These are phyloP conservation scores for Zeuzera pyrina DNA, from an alignment of 2,888 invertebrate genomes.

Conservation along the genomic window DNA sequence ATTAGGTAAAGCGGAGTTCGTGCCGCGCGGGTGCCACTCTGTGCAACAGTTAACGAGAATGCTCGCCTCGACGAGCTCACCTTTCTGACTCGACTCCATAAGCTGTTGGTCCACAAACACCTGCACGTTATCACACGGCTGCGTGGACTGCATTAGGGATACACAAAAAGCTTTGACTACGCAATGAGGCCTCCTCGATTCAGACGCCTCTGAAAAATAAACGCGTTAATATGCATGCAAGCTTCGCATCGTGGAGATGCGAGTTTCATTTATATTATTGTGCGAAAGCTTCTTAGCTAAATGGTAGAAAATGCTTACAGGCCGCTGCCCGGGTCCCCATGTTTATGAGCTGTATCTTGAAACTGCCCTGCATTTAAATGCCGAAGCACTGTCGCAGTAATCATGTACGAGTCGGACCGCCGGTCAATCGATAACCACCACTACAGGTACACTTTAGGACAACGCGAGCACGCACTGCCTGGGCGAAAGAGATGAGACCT, in stretches of 20 bases:
- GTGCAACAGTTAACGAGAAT: too few relatives aligned
- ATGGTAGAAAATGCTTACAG: constrained; percentile 78
- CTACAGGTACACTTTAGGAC: constrained; percentile 25
- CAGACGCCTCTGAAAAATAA: constrained; percentile 65
- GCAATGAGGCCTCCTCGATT: constrained; percentile 42
- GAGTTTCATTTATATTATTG: constrained; percentile 14
- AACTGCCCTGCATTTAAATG: constrained; percentile 77
- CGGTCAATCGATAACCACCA: constrained; percentile 47
- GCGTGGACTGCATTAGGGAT: constrained; percentile 53
- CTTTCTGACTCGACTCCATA: constrained; percentile 60
- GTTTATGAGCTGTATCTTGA: constrained; percentile 80
- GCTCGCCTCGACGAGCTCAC: constrained; percentile 46
- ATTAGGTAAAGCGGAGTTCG: neutral
- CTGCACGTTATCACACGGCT: constrained; percentile 48
- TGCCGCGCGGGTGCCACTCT: neutral
- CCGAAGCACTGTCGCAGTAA: constrained; percentile 36
- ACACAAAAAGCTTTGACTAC: constrained; percentile 64
- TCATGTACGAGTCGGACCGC: constrained; percentile 27
- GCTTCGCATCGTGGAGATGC: constrained; percentile 24
- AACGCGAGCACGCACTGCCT: constrained; percentile 15
- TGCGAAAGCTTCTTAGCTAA: constrained; percentile 9
- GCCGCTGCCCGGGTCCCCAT: constrained; percentile 96
- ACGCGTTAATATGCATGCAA: constrained; percentile 61
- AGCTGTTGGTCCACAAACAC: too few relatives aligned
- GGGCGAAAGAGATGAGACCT: constrained; percentile 66